phyloP scores from a whole-genome alignment of 2,113 vertebrate genomes.

The Rousettus leschenaultii region DNA sequence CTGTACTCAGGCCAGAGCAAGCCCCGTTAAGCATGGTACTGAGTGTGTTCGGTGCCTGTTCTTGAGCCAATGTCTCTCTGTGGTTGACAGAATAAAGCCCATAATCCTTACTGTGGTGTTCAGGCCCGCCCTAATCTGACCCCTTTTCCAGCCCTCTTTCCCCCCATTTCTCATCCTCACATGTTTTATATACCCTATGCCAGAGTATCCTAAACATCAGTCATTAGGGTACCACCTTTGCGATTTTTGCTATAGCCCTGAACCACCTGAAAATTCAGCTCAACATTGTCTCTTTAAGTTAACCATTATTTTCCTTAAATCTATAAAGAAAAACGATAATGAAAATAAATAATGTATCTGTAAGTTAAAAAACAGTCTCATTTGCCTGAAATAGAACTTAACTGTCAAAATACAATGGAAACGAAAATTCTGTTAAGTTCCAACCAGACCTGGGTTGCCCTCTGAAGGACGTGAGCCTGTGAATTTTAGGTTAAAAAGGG shows the following conservation, averaged over 20 bases:
- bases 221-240: not conserved
- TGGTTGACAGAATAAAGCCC: not conserved
- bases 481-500: not conserved
- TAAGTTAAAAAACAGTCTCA: not conserved
- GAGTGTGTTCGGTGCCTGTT: not conserved
- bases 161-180: fast-evolving
- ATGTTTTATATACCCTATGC: not conserved
- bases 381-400: not conserved
- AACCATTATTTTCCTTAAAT: not conserved
- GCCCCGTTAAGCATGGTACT: not conserved
- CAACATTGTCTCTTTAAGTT: not conserved
- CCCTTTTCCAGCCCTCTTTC: not conserved
- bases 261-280: not conserved
- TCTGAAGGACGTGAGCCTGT: not conserved
- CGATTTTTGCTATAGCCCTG: not conserved
- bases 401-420: not conserved
- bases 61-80: fast-evolving
- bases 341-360: not conserved
- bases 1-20: not conserved
- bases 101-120: not conserved
- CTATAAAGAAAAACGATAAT: not conserved
- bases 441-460: not conserved
- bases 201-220: not conserved
- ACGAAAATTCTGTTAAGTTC: not conserved
- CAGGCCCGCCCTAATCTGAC: not conserved